Evolutionary conservation across 1,140 invertebrate species (phyloP).

Genomic region (Trichogramma pretiosum): DNA sequence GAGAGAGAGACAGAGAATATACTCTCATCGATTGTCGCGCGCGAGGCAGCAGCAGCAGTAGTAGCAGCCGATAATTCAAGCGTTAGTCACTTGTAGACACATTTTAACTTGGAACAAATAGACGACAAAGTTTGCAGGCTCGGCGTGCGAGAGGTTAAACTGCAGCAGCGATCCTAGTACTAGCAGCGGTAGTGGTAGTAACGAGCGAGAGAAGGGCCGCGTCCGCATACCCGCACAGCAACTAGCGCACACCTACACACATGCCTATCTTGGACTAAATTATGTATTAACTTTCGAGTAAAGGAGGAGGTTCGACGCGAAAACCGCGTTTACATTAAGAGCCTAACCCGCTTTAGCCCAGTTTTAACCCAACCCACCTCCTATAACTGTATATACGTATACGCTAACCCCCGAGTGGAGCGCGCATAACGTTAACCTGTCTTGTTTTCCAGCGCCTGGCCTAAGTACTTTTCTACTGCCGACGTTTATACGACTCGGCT

Average conservation of each 20-base stretch:
- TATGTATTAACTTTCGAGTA: constrained; percentile 20
- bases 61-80: constrained; percentile 18
- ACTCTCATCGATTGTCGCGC: background rate
- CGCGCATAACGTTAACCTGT: background rate
- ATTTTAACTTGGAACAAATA: constrained; percentile 21
- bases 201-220: constrained; percentile 3
- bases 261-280: constrained; percentile 9
- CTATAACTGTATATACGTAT: too few species aligned
- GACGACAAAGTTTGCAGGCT: constrained; percentile 20
- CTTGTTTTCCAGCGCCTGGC: too few species aligned
- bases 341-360: constrained; percentile 10
- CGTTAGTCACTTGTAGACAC: constrained; percentile 19
- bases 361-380: too few species aligned
- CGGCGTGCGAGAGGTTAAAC: constrained; percentile 14
- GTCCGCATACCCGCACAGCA: too few species aligned
- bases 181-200: too few species aligned
- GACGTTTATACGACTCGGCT: too few species aligned
- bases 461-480: background rate
- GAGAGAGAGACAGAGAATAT: background rate
- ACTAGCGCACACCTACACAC: too few species aligned
- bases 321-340: constrained; percentile 18
- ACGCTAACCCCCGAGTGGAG: background rate
- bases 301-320: constrained; percentile 8
- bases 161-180: too few species aligned
- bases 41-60: too few species aligned